These are phyloP conservation scores for Calephelis virginiensis DNA, from an alignment of 1,140 invertebrate species.

Conservation along the genomic window DNA sequence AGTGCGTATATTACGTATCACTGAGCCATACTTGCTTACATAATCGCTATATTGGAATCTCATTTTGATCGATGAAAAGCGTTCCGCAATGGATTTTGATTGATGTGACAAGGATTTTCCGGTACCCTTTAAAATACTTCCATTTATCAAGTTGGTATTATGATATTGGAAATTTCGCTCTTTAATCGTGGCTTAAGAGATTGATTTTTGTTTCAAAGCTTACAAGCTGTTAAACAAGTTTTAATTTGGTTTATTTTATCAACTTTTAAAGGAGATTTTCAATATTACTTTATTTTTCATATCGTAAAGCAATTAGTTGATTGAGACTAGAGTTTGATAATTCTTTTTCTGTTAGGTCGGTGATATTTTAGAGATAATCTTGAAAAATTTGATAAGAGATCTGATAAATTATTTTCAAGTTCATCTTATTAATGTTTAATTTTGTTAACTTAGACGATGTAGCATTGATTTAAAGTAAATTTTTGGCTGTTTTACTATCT, in stretches of 20 bases:
- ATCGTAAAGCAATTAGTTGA: too few relatives aligned
- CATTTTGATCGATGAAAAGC: constrained; percentile 46
- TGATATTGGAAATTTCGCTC: constrained; percentile 17
- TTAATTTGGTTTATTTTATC: background rate
- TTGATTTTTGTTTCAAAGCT: background rate
- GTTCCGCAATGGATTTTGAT: constrained; percentile 44
- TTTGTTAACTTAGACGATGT: too few relatives aligned
- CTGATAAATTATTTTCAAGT: too few relatives aligned
- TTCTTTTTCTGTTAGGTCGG: too few relatives aligned
- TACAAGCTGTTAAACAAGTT: background rate
- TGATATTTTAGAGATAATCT: too few relatives aligned
- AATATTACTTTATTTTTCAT: too few relatives aligned
- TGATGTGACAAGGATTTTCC: constrained; percentile 42
- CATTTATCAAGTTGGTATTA: constrained; percentile 35
- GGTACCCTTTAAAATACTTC: constrained; percentile 35
- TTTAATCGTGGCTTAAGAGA: constrained; percentile 5
- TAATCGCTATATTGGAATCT: constrained; percentile 30
- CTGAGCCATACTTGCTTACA: constrained; percentile 14
- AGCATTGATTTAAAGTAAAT: too few relatives aligned
- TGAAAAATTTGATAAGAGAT: too few relatives aligned
- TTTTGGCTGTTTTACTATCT: too few relatives aligned
- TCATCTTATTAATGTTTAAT: too few relatives aligned
- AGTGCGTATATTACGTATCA: constrained; percentile 17
- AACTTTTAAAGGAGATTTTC: too few relatives aligned
- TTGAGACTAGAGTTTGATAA: too few relatives aligned